Evolutionary conservation across 2,797 vertebrate genomes (phyloP), one percentile per base, ranked within the genome.

Genomic region (Zalophus californianus): DNA sequence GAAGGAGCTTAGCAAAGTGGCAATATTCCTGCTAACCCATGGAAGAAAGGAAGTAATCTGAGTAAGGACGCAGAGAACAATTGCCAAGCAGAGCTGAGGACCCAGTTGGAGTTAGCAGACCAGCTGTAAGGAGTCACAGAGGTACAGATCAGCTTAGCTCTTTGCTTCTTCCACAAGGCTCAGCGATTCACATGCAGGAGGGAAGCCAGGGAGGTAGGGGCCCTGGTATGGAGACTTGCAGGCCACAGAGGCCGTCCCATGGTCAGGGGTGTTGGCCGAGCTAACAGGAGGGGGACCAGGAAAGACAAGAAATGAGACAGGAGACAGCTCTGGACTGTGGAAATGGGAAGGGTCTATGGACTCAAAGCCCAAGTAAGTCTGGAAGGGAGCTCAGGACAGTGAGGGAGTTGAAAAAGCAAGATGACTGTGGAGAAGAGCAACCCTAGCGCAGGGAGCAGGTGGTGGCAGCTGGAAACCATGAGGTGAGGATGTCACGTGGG

Each of bases 351-450:
- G 25, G 50, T 86, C 72, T 78, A 20, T 21, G 25, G 52, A 38
- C 12, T 23, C 62, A 4, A 50, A 32, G 35, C n/a, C 54, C 44
- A 18, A n/a, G 4, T 20, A 12, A 2, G 38, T 60, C 79, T 44
- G 73, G 73, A 70, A 94, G 78, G 18, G 54, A 64, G 60, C 12
- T 77, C 27, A 12, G 38, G 54, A 27, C 0, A 1, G 27, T 0
- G 4, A 41, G 3, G 2, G 23, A 1, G 0, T 0, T 29, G 73
- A 58, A 56, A 58, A 58, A 44, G 14, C 1, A 7, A 56, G 32
- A 41, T 3, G 16, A 41, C 48, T 13, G 32, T 78, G 48, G 56
- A 68, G 29, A 20, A 41, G 38, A 72, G 50, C n/a, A 56, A 14
- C 16, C 56, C 32, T 21, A 32, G 66, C 66, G 35, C 41, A 15